Conservation (phyloP, 2,888 invertebrate genomes). For the Atethmia centrago region DNA sequence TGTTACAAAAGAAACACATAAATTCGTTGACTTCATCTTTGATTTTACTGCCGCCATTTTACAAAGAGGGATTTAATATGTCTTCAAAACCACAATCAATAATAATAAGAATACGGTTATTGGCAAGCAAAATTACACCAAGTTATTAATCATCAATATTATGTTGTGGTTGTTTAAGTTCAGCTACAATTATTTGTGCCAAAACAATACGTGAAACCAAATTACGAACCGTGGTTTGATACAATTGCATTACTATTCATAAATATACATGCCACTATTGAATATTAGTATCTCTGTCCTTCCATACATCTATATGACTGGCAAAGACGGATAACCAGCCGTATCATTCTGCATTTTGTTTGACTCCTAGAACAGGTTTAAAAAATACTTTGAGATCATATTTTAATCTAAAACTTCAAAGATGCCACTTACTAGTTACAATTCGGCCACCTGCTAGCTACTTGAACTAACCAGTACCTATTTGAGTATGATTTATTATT, state of each 20-base stretch:
- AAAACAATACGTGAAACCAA: background rate
- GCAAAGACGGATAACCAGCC: background rate
- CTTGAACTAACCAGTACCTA: conserved; percentile 79
- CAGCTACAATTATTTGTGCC: conserved; percentile 17
- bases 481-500: conserved; percentile 83
- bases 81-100: conserved; percentile 31
- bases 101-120: background rate
- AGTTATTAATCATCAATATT: background rate
- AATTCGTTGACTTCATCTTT: conserved; percentile 29
- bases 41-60: conserved; percentile 22
- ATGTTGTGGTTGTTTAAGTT: conserved; percentile 12
- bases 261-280: no score
- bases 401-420: conserved; percentile 45
- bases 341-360: background rate
- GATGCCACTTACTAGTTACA: conserved; percentile 45
- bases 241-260: conserved; percentile 1
- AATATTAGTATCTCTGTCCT: background rate
- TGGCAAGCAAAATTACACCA: conserved; percentile 8
- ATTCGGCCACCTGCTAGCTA: conserved; percentile 73
- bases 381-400: conserved; percentile 31
- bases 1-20: conserved; percentile 46
- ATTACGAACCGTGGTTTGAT: background rate
- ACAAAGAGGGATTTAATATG: conserved; percentile 25
- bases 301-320: background rate
- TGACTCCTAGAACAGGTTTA: background rate